A percentile compares a stretch with the other conserved stretches of the same genome.
Conservation (phyloP, 2,797 vertebrate species). For the Periophthalmus magnuspinnatus region DNA sequence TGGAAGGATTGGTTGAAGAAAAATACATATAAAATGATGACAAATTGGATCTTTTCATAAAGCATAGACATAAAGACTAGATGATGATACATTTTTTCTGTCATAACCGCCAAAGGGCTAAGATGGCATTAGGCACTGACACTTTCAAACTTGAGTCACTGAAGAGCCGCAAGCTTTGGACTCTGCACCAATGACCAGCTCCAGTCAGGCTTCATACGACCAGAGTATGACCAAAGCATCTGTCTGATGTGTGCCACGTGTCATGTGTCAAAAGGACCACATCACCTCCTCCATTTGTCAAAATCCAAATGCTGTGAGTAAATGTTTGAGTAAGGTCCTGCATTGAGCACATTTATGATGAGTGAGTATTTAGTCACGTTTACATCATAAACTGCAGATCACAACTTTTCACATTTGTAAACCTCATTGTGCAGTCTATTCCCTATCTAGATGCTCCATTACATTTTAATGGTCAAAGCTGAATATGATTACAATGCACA, state of each 20-base stretch:
- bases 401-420: conserved; percentile 1
- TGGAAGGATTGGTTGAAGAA: conserved; percentile 7
- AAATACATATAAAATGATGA: conserved; percentile 13
- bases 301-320: background rate
- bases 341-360: too few species aligned
- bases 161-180: background rate
- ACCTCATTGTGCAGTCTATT: background rate
- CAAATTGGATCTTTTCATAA: background rate
- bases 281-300: background rate
- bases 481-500: conserved; percentile 15
- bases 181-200: too few species aligned
- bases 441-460: conserved; percentile 12
- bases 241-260: background rate
- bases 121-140: conserved; percentile 9
- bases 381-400: conserved; percentile 14
- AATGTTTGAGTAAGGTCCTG: too few species aligned
- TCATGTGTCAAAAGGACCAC: background rate
- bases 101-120: background rate
- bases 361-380: conserved; percentile 30
- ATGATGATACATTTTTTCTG: conserved; percentile 6
- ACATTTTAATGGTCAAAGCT: conserved; percentile 34
- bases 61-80: background rate
- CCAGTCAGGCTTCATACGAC: background rate
- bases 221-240: background rate
- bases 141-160: conserved; percentile 7